Evolutionary conservation across 1,140 invertebrate species (phyloP), one percentile per base, ranked within the genome.

Genomic region (Lordiphosa mommai): DNA sequence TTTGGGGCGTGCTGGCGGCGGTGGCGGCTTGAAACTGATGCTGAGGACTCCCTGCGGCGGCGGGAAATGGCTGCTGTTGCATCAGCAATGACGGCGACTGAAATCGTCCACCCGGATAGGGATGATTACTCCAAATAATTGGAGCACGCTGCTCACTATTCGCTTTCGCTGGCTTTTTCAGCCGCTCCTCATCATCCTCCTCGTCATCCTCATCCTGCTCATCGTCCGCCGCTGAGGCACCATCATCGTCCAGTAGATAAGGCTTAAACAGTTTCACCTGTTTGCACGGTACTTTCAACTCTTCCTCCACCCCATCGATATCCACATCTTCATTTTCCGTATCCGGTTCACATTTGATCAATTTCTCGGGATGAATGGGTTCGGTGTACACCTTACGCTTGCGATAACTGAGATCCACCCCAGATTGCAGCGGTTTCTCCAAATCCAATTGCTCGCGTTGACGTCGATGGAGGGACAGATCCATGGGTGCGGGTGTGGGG

Each of bases 211-310:
- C 33, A 16, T 48, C 46, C 20, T 65, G 85, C 30, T 87, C 47
- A 4, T 67, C 63, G 5, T 92, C 92, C 70, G 63, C 20, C 23
- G 30, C 6, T 8, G 44, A 16, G 6, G 44, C 46, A 13, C 87
- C 86, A 33, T 87, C 47, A 1, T 67, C 63, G 5, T 92, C 92
- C 72, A 92, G 90, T 32, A 93, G 86, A 74, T 93, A 93, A 33
- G 93, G 94, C 80, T 94, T 93, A 87, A 94, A 95, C 12, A 94
- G 80, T 72, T 93, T 92, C 44, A 92, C 90, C 33, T 90, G 89
- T 65, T 89, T 89, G 1, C 79, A 65, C 40, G 72, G 72, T 46
- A 87, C 46, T 33, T 72, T 61, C 13, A 44, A 41, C 10, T 65
- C 59, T n/a, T 56, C 61, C 2, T 60, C 65, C 4, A 69, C 69